Base-by-base conservation (phyloP, 1,140 invertebrate species). In the Bombyx mandarina region DNA sequence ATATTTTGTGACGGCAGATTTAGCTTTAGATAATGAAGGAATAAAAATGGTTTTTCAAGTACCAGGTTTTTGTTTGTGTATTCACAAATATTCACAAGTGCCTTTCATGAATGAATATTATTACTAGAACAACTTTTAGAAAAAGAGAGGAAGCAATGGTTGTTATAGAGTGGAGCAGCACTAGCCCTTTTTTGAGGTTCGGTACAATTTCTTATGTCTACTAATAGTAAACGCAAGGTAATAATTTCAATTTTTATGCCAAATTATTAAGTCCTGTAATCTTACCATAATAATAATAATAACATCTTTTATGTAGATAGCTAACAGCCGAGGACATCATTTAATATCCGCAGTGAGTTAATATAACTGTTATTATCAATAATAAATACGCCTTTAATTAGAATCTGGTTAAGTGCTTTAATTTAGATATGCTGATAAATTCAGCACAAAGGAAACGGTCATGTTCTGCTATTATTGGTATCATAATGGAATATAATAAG, bases 401-500 rank as follows among this genome's bases (percentile, higher is more conserved):
- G 44, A 54, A 54, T 54, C 44, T 54, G 7, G 18, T 56, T 18
- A 43, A 43, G 35, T 56, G 26, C 26, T 60, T 71, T 63, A 68
- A 66, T 66, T 69, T 63, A 69, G 67, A 69, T 69, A 35, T 43
- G 50, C 43, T 46, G 62, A 63, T 66, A 66, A 54, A 35, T 47
- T n/a, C 43, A 58, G 58, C 48, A 56, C 55, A 55, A 54, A 70
- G 69, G 66, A 65, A 82, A 77, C 79, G 65, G 75, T 82, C 76
- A 76, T 82, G 81, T 79, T 82, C 73, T 77, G 62, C 75, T 77
- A 73, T 75, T 78, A 78, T 75, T 80, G 71, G 73, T 77, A 74
- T 82, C 75, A 72, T 84, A 84, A 84, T 81, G 78, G 78, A 82
- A 81, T 79, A 83, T 86, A 81, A 86, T 83, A 83, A 82, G 73